phyloP scores from a whole-genome alignment of 2,113 vertebrate species.

The Diadophis punctatus region DNA sequence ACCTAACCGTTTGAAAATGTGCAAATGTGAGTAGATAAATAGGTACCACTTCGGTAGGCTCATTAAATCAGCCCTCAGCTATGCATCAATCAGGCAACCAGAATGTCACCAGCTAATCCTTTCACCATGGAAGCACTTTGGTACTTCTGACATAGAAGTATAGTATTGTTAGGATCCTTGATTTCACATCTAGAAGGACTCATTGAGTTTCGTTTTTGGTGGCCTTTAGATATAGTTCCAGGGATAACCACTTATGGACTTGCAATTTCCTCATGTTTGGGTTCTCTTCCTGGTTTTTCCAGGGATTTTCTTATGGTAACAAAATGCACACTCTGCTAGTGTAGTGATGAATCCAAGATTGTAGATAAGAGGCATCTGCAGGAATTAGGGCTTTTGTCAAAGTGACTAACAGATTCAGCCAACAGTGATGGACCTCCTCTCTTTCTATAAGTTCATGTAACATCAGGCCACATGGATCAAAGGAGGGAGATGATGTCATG shows the following conservation, averaged over 20 bases:
- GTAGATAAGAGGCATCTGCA: not conserved
- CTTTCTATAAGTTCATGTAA: not conserved
- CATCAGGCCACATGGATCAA: not conserved
- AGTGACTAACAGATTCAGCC: not conserved
- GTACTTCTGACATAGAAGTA: not conserved
- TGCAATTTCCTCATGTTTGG: not conserved
- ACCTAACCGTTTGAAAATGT: not conserved
- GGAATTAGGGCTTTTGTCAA: not conserved
- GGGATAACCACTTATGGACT: not conserved
- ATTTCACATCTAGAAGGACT: not conserved
- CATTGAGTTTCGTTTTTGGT: not conserved
- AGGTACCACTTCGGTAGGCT: not conserved
- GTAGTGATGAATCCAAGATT: not conserved
- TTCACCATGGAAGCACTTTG: not conserved
- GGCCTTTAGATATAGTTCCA: not conserved
- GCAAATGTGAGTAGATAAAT: not conserved
- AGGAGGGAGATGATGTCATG: not conserved
- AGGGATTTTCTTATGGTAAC: not conserved
- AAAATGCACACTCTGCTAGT: not conserved
- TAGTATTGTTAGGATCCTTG: not conserved
- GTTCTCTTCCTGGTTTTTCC: not conserved
- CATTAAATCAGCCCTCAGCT: not conserved
- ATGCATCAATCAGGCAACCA: not conserved
- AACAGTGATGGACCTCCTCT: not conserved
- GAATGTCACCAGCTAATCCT: not conserved